Evolutionary conservation across 2,113 vertebrate genomes (phyloP).

Genomic region (Prionailurus bengalensis): DNA sequence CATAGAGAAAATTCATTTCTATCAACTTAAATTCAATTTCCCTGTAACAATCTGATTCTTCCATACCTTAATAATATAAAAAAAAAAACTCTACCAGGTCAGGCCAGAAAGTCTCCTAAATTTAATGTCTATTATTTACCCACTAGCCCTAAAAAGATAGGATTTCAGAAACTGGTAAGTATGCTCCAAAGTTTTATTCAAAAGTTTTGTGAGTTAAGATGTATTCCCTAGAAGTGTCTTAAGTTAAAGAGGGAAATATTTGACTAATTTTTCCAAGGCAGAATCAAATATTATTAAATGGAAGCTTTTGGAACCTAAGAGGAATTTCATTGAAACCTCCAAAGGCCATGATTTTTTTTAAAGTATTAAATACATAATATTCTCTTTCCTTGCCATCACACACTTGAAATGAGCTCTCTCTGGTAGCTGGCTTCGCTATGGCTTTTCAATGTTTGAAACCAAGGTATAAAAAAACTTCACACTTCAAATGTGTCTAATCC

Average conservation of each 20-base stretch:
- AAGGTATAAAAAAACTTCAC: background rate
- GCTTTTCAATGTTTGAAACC: background rate
- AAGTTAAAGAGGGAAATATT: background rate
- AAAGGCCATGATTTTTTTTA: background rate
- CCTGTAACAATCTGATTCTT: background rate
- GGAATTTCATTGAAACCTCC: background rate
- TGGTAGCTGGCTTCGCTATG: background rate
- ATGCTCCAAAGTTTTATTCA: background rate
- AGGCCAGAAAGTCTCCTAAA: background rate
- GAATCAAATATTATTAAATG: background rate
- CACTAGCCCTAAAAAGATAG: background rate
- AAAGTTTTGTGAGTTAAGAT: background rate
- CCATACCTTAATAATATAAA: background rate
- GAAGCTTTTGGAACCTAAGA: background rate
- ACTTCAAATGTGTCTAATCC: background rate
- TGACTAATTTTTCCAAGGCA: background rate
- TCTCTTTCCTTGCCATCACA: background rate
- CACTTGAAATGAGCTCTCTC: background rate
- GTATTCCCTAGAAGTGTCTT: background rate
- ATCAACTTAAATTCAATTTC: background rate
- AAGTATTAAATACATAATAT: background rate
- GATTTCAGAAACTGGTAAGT: background rate
- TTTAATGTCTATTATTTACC: background rate
- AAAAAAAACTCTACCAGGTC: background rate
- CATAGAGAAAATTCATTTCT: slow-evolving; percentile 9